These are phyloP conservation scores for Idaea biselata DNA, from an alignment of 2,888 invertebrate genomes.

Conservation along the genomic window DNA sequence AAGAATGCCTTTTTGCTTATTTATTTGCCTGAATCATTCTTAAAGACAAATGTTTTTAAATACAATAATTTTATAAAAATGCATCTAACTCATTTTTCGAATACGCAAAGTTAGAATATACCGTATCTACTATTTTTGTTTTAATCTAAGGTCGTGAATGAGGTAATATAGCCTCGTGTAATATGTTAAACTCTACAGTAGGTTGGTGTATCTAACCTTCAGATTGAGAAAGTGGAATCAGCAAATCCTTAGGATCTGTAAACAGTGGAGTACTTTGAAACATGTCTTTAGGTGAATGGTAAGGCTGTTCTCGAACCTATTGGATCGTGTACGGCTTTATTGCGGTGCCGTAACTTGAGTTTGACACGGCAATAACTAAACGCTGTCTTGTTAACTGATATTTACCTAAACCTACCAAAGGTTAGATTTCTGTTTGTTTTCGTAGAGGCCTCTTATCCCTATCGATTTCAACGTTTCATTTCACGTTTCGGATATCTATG, in stretches of 20 bases:
- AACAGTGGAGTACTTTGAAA: conserved; percentile 11
- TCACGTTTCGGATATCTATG: not conserved
- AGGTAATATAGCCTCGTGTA: not conserved
- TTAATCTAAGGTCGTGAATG: not conserved
- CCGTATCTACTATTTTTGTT: too few relatives aligned
- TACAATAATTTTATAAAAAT: too few relatives aligned
- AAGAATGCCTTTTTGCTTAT: too few relatives aligned
- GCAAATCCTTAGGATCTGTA: conserved; percentile 12
- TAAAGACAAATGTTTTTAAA: too few relatives aligned
- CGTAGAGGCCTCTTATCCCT: not conserved
- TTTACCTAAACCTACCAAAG: conserved; percentile 11
- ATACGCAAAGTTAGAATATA: too few relatives aligned
- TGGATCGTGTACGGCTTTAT: conserved; percentile 21
- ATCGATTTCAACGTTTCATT: not conserved
- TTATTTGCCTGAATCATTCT: too few relatives aligned
- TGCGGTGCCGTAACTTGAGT: conserved; percentile 12
- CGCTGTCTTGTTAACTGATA: conserved; percentile 16
- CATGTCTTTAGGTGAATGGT: conserved; percentile 13
- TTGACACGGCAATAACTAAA: conserved; percentile 18
- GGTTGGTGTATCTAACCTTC: conserved; percentile 12
- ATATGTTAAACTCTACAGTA: conserved; percentile 7
- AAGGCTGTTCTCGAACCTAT: conserved; percentile 12
- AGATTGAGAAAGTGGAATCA: conserved; percentile 13
- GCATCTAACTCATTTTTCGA: too few relatives aligned
- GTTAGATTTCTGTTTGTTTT: not conserved